Evolutionary conservation across 2,888 invertebrate species (phyloP).

Genomic region (Leptopilina syphax): DNA sequence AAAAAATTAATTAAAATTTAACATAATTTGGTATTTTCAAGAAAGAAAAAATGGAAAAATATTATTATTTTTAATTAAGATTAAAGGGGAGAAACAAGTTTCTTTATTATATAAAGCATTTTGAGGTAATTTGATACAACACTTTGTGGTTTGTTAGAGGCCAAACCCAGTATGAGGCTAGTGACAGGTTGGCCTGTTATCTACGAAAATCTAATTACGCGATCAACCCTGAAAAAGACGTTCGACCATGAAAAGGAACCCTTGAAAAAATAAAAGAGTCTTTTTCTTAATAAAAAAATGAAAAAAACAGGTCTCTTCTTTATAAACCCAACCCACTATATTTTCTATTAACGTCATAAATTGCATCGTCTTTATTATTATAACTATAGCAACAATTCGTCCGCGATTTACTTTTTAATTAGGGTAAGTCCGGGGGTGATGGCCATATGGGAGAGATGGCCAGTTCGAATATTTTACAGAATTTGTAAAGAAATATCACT

Average conservation of each 20-base stretch:
- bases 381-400: no score
- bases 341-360: no score
- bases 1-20: no score
- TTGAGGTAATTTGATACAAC: conserved; percentile 29
- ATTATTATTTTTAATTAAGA: conserved; percentile 28
- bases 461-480: no score
- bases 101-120: not conserved
- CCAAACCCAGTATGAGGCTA: not conserved
- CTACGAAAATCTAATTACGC: conserved; percentile 29
- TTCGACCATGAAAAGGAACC: not conserved
- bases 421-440: no score
- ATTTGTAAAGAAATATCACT: no score
- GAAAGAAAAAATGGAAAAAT: not conserved
- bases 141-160: conserved; percentile 30
- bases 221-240: conserved; percentile 25
- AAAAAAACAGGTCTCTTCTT: no score
- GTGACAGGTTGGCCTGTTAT: conserved; percentile 20
- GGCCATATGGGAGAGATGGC: no score
- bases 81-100: not conserved
- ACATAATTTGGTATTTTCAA: no score
- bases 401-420: no score
- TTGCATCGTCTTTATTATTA: no score
- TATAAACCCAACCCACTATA: no score
- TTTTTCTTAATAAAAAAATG: not conserved
- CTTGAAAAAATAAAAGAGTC: not conserved